These are phyloP conservation scores for Melanotaenia parkinsoni DNA, from an alignment of 2,797 vertebrate genomes.

Conservation along the genomic window DNA sequence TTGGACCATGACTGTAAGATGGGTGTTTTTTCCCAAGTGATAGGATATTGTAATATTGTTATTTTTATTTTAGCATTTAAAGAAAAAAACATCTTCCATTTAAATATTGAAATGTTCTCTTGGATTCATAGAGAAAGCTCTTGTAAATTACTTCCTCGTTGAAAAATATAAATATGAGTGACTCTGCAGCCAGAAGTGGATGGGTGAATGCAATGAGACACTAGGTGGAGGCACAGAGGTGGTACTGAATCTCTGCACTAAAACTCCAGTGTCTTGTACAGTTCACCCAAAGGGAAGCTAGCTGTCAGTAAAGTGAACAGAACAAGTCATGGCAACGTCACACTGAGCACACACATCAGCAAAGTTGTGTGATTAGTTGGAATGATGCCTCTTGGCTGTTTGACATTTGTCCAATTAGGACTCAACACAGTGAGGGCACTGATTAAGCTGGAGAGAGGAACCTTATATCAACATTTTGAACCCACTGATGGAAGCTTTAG, in stretches of 20 bases:
- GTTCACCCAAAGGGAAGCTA: conserved; percentile 25
- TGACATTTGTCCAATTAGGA: conserved; percentile 68
- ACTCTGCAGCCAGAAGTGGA: not conserved
- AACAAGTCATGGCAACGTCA: conserved; percentile 29
- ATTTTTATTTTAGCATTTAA: not conserved
- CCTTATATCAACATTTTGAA: conserved; percentile 45
- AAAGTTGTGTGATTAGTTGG: conserved; percentile 42
- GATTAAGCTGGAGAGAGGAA: conserved; percentile 53
- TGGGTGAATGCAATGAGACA: conserved; percentile 33
- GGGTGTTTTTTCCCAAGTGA: too few relatives aligned
- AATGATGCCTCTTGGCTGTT: conserved; percentile 41
- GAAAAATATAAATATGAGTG: not conserved
- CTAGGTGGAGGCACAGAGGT: conserved; percentile 67
- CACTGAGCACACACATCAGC: conserved; percentile 50
- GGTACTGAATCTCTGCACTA: not conserved
- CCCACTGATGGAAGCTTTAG: conserved; percentile 41
- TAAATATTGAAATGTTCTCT: not conserved
- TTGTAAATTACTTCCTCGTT: not conserved
- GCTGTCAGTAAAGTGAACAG: conserved; percentile 38
- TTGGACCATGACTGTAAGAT: not conserved
- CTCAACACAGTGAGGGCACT: conserved; percentile 38
- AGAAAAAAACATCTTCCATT: not conserved
- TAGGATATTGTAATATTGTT: not conserved
- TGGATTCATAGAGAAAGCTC: not conserved
- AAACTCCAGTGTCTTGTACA: conserved; percentile 5